Percentiles rank a stretch among this genome's conserved stretches.
Conservation (phyloP, 1,140 invertebrate genomes). For the Melitaea cinxia region DNA sequence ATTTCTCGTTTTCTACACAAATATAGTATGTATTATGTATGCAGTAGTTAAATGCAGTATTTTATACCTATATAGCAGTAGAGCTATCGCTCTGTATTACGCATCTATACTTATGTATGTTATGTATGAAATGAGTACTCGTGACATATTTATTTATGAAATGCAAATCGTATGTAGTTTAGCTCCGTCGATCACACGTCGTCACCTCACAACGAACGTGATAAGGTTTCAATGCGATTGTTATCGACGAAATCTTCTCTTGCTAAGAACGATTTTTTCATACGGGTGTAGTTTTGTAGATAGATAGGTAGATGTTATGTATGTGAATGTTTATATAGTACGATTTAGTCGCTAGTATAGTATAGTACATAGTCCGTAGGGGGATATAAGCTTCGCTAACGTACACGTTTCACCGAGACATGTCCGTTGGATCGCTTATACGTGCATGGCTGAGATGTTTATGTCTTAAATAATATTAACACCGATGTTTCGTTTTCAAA, state of each 20-base stretch:
- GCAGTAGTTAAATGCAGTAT: slow-evolving; percentile 63
- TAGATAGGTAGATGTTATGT: slow-evolving; percentile 78
- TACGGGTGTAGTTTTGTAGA: slow-evolving; percentile 51
- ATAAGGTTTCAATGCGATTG: slow-evolving; percentile 29
- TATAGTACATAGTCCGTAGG: slow-evolving; percentile 48
- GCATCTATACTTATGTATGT: slow-evolving; percentile 56
- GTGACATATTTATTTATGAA: slow-evolving; percentile 46
- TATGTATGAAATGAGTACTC: slow-evolving; percentile 41
- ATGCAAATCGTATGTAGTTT: slow-evolving; percentile 47
- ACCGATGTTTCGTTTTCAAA: slow-evolving; percentile 12
- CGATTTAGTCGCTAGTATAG: slow-evolving; percentile 38
- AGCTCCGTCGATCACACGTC: slow-evolving; percentile 39
- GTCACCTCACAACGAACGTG: slow-evolving; percentile 8
- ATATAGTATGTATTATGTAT: slow-evolving; percentile 36
- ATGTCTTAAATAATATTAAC: slow-evolving; percentile 21
- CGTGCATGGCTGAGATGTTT: slow-evolving; percentile 30
- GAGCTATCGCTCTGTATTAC: slow-evolving; percentile 60
- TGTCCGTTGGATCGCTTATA: slow-evolving; percentile 19
- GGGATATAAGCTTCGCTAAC: slow-evolving; percentile 38
- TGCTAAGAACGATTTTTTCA: slow-evolving; percentile 33
- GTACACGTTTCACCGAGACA: slow-evolving; percentile 13
- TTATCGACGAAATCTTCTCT: slow-evolving; percentile 41
- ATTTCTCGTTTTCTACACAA: slow-evolving; percentile 22
- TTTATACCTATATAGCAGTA: slow-evolving; percentile 52
- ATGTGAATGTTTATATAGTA: slow-evolving; percentile 64